phyloP scores from a whole-genome alignment of 2,113 vertebrate species.

The Brevimyrus niger region DNA sequence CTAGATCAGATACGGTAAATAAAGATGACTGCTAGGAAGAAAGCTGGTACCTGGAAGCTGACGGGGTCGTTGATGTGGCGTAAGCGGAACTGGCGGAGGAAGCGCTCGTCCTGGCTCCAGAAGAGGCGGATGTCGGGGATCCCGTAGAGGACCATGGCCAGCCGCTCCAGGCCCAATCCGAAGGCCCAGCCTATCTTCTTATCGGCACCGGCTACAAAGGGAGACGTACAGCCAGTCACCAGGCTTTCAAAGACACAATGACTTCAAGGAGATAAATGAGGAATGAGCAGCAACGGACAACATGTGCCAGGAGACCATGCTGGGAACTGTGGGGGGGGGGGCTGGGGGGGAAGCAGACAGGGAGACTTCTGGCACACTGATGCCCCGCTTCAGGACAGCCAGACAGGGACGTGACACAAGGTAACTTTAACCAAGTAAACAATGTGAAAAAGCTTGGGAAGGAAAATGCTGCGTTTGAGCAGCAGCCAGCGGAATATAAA shows the following conservation, averaged over 20 bases:
- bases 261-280: neutral
- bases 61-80: slow-evolving; percentile 67
- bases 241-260: neutral
- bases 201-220: slow-evolving; percentile 71
- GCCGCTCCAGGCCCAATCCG: slow-evolving; percentile 85
- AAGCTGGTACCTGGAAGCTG: slow-evolving; percentile 71
- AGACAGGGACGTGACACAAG: neutral
- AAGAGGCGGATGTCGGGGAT: slow-evolving; percentile 95
- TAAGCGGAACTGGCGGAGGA: slow-evolving; percentile 78
- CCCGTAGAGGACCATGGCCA: slow-evolving; percentile 87
- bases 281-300: neutral
- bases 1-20: neutral
- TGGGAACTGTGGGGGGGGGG: neutral
- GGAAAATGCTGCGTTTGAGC: neutral
- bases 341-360: neutral
- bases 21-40: neutral
- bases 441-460: neutral
- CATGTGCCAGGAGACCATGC: neutral
- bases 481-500: neutral
- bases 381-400: neutral
- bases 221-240: neutral
- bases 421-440: neutral
- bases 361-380: neutral
- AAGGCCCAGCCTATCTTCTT: slow-evolving; percentile 91
- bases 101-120: slow-evolving; percentile 88